These are phyloP conservation scores for Cepphus grylle DNA, from an alignment of 2,113 vertebrate species.

Conservation along the genomic window DNA sequence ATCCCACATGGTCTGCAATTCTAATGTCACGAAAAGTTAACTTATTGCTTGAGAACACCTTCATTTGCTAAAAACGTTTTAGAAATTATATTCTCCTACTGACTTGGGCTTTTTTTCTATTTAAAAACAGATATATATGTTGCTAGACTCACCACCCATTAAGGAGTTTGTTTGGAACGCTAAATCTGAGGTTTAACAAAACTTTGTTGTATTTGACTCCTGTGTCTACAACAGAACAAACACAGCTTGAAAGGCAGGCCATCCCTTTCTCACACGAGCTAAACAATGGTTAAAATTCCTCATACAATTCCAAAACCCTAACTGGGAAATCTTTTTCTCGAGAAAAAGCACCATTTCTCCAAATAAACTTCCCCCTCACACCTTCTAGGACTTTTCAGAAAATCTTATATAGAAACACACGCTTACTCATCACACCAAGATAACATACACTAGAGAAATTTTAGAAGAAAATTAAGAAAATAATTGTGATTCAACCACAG, in stretches of 20 bases:
- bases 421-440: not conserved
- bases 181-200: not conserved
- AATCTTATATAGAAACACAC: not conserved
- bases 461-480: not conserved
- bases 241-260: not conserved
- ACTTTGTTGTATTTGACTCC: not conserved
- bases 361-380: not conserved
- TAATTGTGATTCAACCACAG: not conserved
- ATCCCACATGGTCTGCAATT: not conserved
- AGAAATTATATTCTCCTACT: not conserved
- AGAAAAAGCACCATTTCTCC: not conserved
- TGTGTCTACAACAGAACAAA: not conserved
- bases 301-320: not conserved
- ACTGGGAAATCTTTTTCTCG: not conserved
- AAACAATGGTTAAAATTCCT: not conserved
- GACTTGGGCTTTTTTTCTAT: not conserved
- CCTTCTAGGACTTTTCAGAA: not conserved
- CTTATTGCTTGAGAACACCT: not conserved
- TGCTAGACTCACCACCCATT: not conserved
- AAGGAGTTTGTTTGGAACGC: not conserved
- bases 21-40: not conserved
- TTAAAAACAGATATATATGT: not conserved
- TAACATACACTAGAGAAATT: not conserved
- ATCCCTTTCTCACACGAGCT: not conserved
- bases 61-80: not conserved